Evolutionary conservation across 2,113 vertebrate genomes (phyloP).

Genomic region (Mungos mungo): DNA sequence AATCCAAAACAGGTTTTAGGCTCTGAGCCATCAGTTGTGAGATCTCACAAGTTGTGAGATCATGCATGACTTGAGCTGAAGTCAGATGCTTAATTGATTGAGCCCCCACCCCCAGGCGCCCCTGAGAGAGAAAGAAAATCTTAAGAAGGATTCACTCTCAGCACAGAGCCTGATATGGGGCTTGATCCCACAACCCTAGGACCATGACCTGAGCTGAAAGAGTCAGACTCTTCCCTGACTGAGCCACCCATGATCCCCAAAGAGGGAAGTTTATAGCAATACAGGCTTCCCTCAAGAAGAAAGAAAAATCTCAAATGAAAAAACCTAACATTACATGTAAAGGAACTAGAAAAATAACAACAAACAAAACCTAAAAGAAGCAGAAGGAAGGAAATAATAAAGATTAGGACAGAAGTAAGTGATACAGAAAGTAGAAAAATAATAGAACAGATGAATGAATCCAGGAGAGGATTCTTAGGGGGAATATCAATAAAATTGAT

Average conservation of each 20-base stretch:
- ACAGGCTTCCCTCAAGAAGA: background rate
- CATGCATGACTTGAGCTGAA: too few relatives aligned
- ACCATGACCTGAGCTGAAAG: too few relatives aligned
- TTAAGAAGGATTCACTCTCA: too few relatives aligned
- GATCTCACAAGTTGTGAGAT: too few relatives aligned
- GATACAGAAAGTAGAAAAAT: background rate
- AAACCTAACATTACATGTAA: background rate
- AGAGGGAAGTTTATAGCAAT: background rate
- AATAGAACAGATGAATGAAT: background rate
- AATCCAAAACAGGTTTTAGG: too few relatives aligned
- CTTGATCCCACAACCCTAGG: too few relatives aligned
- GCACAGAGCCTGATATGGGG: too few relatives aligned
- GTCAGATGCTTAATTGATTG: too few relatives aligned
- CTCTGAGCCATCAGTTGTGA: too few relatives aligned
- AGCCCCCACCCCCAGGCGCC: too few relatives aligned
- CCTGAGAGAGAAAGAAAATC: too few relatives aligned
- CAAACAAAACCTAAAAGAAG: background rate
- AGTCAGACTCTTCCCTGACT: too few relatives aligned
- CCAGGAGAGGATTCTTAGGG: background rate
- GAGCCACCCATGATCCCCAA: background rate
- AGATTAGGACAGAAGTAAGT: background rate
- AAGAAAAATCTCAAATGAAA: background rate
- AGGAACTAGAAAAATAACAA: background rate
- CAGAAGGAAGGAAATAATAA: background rate
- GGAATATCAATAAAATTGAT: background rate